Base-by-base conservation (phyloP, 2,888 invertebrate genomes). In the Thera britannica region DNA sequence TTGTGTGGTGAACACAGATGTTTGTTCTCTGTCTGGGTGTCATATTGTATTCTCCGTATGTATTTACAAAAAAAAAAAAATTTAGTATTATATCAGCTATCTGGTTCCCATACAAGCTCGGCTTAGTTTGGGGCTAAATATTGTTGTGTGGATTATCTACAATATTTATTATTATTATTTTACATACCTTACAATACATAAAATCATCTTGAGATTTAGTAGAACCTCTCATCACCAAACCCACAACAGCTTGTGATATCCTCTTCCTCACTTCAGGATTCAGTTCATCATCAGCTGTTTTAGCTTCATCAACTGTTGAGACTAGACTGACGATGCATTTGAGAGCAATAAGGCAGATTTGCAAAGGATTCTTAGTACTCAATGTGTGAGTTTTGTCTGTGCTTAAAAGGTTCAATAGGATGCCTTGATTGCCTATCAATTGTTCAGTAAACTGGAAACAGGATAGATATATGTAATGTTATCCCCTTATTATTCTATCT, bases 171-270 rank as follows among this genome's bases (percentile, higher is more conserved):
- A 23, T 23, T 23, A 23, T 23, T 46, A 7, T 60, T 1, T 9
- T 34, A 58, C 83, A 79, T 82, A 94, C 95, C 88, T 95, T 94
- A 79, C 89, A 92, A 79, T 92, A 90, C 54, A 92, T 79, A 76
- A 93, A 86, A 72, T 94, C 92, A 85, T 94, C 92, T 72, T 88
- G 85, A 58, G 79, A 77, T 67, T 85, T 87, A 35, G 75, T 72
- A 70, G 80, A 82, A 7, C 89, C 88, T 68, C 81, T 88, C 80
- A 89, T 80, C 54, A 95, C 75, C 76, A 90, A 88, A 59, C 80
- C 84, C 36, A 94, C 74, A 75, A 94, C 86, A 63, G 90, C 75
- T 76, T 88, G 76, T 44, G 90, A 87, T 64, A 94, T 87, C 55
- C 83, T 77, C 68, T 91, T 81, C 72, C 90, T 91, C 7, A 82